These are phyloP conservation scores for Aldrovandia affinis DNA, from an alignment of 2,797 vertebrate species.

Conservation along the genomic window DNA sequence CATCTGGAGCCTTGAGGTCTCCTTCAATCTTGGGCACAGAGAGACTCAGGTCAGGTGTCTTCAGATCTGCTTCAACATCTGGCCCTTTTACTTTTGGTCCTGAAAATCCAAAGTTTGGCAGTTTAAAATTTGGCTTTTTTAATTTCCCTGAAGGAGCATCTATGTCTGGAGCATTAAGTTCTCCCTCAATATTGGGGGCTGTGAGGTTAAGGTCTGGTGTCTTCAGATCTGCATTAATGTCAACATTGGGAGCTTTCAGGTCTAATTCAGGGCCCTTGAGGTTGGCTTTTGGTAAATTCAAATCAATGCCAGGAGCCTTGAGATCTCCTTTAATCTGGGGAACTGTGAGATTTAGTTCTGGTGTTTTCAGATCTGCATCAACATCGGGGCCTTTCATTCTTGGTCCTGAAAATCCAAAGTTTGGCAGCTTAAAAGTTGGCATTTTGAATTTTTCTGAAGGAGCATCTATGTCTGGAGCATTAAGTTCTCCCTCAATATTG, in stretches of 20 bases:
- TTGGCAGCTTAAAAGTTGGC: constrained; percentile 60
- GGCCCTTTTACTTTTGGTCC: not conserved
- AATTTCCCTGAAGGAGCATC: constrained; percentile 30
- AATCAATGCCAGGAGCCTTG: constrained; percentile 50
- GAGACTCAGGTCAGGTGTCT: not conserved
- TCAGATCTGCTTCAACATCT: not conserved
- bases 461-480: constrained; percentile 52
- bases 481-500: constrained; percentile 45
- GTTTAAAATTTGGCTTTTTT: not conserved
- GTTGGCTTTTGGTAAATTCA: constrained; percentile 57
- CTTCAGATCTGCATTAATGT: constrained; percentile 28
- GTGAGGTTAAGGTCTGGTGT: constrained; percentile 27
- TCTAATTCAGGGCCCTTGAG: constrained; percentile 45
- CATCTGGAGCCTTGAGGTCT: constrained; percentile 16
- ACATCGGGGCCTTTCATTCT: constrained; percentile 41
- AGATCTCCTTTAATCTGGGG: constrained; percentile 57
- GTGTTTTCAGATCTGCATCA: constrained; percentile 35
- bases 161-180: constrained; percentile 47
- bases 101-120: constrained; percentile 4
- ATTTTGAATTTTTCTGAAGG: constrained; percentile 58
- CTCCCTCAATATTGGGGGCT: constrained; percentile 39
- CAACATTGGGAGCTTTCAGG: constrained; percentile 46
- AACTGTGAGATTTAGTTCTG: constrained; percentile 54
- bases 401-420: constrained; percentile 49
- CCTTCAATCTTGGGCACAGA: not conserved